These are phyloP conservation scores for Amphipyra tragopoginis DNA, from an alignment of 2,888 invertebrate species.

Conservation along the genomic window DNA sequence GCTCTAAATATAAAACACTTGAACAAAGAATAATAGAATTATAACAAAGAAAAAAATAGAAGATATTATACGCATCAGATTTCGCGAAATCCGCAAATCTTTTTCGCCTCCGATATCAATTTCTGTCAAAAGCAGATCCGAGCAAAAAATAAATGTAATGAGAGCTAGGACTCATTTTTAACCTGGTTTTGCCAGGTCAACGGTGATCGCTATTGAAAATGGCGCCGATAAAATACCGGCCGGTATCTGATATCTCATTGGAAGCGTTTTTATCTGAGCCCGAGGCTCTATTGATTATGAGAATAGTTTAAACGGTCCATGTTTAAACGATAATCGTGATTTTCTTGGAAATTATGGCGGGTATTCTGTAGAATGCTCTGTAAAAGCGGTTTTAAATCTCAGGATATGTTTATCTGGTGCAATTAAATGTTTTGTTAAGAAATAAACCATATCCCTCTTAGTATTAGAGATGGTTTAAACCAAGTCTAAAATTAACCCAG, in stretches of 20 bases:
- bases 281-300: constrained; percentile 18
- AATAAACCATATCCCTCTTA: too few species aligned
- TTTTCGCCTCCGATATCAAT: constrained; percentile 39
- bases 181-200: constrained; percentile 44
- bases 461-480: too few species aligned
- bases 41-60: not conserved
- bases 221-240: constrained; percentile 31
- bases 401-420: too few species aligned
- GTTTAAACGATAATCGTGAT: not conserved
- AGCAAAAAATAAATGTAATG: constrained; percentile 54
- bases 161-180: constrained; percentile 48
- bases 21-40: too few species aligned
- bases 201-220: constrained; percentile 45
- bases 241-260: constrained; percentile 28
- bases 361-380: not conserved
- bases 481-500: too few species aligned
- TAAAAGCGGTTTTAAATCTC: not conserved
- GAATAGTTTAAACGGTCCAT: constrained; percentile 24
- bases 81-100: constrained; percentile 10
- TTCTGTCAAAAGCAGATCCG: constrained; percentile 38
- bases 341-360: not conserved
- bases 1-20: too few species aligned
- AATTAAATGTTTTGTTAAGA: too few species aligned
- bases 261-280: constrained; percentile 27
- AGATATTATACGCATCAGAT: constrained; percentile 8